Conservation (phyloP, 2,797 vertebrate genomes). For the Coracias cyanogaster region DNA sequence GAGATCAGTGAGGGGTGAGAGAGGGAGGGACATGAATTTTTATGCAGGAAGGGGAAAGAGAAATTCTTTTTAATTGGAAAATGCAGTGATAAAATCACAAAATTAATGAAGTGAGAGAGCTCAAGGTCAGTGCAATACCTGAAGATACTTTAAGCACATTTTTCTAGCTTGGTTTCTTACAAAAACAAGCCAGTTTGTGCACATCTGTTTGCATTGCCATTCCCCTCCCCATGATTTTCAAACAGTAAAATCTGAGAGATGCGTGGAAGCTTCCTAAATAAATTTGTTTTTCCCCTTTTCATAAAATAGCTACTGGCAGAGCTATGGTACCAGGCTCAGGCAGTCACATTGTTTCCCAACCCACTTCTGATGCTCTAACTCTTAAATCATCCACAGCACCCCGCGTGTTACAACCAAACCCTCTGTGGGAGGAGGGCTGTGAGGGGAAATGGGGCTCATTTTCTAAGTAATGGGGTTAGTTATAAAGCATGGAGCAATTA, state of each 20-base stretch:
- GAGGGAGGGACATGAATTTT: background rate
- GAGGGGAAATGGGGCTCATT: background rate
- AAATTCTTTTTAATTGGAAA: constrained; percentile 32
- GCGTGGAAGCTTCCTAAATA: background rate
- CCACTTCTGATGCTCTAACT: fast-evolving
- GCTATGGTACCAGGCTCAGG: background rate
- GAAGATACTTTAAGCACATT: background rate
- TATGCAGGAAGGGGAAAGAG: background rate
- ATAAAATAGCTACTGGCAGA: background rate
- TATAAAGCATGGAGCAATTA: background rate
- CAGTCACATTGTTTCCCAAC: background rate
- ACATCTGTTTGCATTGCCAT: background rate
- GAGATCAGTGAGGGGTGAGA: background rate
- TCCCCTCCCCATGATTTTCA: background rate
- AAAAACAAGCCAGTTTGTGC: background rate
- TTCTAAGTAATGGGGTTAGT: background rate
- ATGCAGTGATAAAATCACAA: constrained; percentile 41
- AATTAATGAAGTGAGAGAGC: constrained; percentile 38
- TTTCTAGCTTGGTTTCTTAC: background rate
- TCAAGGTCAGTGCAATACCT: constrained; percentile 25
- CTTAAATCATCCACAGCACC: fast-evolving
- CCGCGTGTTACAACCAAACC: fast-evolving
- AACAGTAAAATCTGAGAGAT: background rate
- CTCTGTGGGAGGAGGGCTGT: fast-evolving
- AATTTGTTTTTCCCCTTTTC: background rate